Evolutionary conservation across 2,888 invertebrate species (phyloP), one percentile per base, ranked within the genome.

Genomic region (Bugulina stolonifera): DNA sequence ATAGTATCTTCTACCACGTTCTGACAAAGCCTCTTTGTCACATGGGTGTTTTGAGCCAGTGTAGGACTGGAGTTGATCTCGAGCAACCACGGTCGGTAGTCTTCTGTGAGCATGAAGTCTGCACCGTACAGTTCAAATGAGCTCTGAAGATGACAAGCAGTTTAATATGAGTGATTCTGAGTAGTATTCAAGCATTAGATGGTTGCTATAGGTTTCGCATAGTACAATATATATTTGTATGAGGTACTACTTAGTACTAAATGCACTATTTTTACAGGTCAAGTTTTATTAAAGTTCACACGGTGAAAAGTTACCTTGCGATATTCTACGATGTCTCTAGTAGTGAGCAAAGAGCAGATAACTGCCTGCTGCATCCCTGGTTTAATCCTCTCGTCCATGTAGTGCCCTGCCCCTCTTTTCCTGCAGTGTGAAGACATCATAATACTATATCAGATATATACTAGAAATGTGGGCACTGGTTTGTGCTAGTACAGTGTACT

Each of bases 51-150:
- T n/a, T 91, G 89, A 29, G 90, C 87, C 84, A 95, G 88, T 73
- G 83, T 93, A 0, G 94, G 94, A 80, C 91, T 90, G 0, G 92
- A 91, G 86, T 96, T 95, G 76, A 95, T 93, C 87, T 96, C 95
- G 78, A 96, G 91, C 74, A 95, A 85, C 91, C 93, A 94, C 0
- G 94, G 93, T 88, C 77, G 75, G 57, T 79, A 91, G 78, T 92
- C 90, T 79, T 93, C 83, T 73, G 92, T 91, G 54, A 95, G 83
- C 87, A 95, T 91, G 82, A 95, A 95, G 85, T 96, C 95, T 72
- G 94, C 94, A 3, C 94, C 95, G 81, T 93, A 94, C 54, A 94
- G 82, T 83, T 95, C 94, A 84, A 94, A 95, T 73, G 91, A 90
- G 79, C 91, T 91, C 79, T 89, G 88, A 69, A 64, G 32, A n/a